Evolutionary conservation across 2,888 invertebrate genomes (phyloP).

Genomic region (Celastrina argiolus): DNA sequence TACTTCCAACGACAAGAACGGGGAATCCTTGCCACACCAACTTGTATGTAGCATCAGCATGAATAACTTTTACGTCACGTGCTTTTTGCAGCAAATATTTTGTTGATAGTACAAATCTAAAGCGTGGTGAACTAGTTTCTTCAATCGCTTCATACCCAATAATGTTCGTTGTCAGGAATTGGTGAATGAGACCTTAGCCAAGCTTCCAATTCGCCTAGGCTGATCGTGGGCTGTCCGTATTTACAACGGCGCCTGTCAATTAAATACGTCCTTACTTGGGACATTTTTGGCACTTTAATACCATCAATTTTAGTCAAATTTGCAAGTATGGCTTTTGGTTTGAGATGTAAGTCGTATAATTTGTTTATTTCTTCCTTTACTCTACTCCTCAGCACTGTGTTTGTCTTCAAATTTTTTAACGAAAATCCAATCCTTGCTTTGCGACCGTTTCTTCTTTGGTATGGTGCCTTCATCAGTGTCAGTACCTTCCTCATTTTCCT

Average conservation of each 20-base stretch:
- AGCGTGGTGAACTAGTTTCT: not conserved
- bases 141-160: not conserved
- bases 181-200: constrained; percentile 32
- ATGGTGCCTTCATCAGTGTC: not conserved
- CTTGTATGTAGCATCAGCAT: constrained; percentile 38
- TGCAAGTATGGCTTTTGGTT: constrained; percentile 1
- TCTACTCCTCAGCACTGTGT: not conserved
- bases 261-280: not conserved
- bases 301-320: not conserved
- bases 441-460: not conserved
- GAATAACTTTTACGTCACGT: constrained; percentile 26
- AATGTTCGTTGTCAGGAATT: constrained; percentile 32
- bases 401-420: not conserved
- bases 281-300: not conserved
- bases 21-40: constrained; percentile 38
- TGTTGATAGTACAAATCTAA: constrained; percentile 21
- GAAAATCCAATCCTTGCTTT: not conserved
- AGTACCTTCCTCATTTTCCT: too few relatives aligned
- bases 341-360: not conserved
- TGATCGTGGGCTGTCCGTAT: constrained; percentile 31
- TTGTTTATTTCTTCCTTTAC: not conserved
- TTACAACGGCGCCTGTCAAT: not conserved
- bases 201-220: constrained; percentile 32
- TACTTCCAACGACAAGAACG: constrained; percentile 35
- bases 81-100: constrained; percentile 29